Evolutionary conservation across 37 sponge, comb jelly and placozoan species (phyloP).

Genomic region (Eunapius fragilis): DNA sequence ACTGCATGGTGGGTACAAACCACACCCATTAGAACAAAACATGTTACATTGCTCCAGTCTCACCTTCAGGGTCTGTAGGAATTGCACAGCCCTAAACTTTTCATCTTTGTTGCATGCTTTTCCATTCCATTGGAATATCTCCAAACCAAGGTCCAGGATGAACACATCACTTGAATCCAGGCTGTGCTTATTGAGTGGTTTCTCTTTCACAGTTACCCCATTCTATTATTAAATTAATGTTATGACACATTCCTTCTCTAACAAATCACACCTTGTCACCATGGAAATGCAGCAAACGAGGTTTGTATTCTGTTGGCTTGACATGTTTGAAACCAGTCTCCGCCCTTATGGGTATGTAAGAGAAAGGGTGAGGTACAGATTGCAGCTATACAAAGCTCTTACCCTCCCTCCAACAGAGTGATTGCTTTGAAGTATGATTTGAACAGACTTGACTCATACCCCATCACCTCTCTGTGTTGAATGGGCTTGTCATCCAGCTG

Average conservation of each 20-base stretch:
- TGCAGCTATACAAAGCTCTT: background rate
- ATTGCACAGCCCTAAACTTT: slow-evolving; percentile 93
- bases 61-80: slow-evolving; percentile 80
- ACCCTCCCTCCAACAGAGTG: slow-evolving; percentile 85
- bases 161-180: slow-evolving; percentile 92
- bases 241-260: too few species aligned
- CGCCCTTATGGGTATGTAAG: slow-evolving; percentile 45
- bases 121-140: slow-evolving; percentile 93
- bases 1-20: slow-evolving; percentile 1
- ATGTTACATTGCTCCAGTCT: background rate
- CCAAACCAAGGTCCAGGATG: slow-evolving; percentile 91
- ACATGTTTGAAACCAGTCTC: slow-evolving; percentile 97
- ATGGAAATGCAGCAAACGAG: slow-evolving; percentile 91
- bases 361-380: background rate
- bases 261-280: slow-evolving; percentile 62
- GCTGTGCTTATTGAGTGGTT: slow-evolving; percentile 49
- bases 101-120: slow-evolving; percentile 97
- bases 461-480: slow-evolving; percentile 96
- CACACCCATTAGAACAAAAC: background rate
- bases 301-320: slow-evolving; percentile 85
- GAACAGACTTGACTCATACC: slow-evolving; percentile 88
- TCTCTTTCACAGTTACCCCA: slow-evolving; percentile 59
- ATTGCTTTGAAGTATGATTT: slow-evolving; percentile 87
- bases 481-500: slow-evolving; percentile 97
- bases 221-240: slow-evolving; percentile 41